Base-by-base conservation (phyloP, 2,888 invertebrate species). In the Standfussiana lucernea region DNA sequence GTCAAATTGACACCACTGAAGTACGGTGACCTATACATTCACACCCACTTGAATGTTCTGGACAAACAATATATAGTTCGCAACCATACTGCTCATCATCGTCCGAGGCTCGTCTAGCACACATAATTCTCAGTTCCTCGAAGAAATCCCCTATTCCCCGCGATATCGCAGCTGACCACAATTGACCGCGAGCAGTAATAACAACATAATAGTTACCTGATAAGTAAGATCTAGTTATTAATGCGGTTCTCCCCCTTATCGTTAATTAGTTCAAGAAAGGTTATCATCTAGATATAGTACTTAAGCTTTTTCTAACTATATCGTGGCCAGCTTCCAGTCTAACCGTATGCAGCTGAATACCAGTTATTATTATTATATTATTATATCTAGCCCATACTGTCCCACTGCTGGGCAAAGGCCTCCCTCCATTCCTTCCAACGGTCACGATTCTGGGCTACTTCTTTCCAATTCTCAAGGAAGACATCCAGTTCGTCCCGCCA, bases 211-310 rank as follows among this genome's bases (percentile, higher is more conserved):
- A 45, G 0, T 28, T 24, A 70, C 42, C 35, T 35, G 15, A 45
- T 47, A 32, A 32, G 59, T 15, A 59, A 18, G 32, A 35, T 10
- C 5, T 11, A 28, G 45, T 77, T 83, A 80, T 80, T 79, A 40
- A 18, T 28, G 21, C 72, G 79, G 79, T 72, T 61, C 66, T 79
- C 35, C 61, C 78, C 71, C 35, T 65, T 72, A 68, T 82, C 79
- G 15, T 4, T 18, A n/a, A 77, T n/a, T 45, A 77, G 47, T 70
- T 70, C 24, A 61, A 61, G n/a, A 37, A 1, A 10, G 32, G 13
- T n/a, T 13, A 45, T 18, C 45, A 18, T 45, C 18, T 18, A 0
- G 6, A 37, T 10, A n/a, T n/a, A n/a, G n/a, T n/a, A n/a, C n/a
- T n/a, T n/a, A n/a, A n/a, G n/a, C n/a, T n/a, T n/a, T n/a, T 32